A percentile compares a stretch with the other conserved stretches of the same genome.
Evolutionary conservation across 2,888 invertebrate species (phyloP).

Genomic region (Deilephila porcellus): DNA sequence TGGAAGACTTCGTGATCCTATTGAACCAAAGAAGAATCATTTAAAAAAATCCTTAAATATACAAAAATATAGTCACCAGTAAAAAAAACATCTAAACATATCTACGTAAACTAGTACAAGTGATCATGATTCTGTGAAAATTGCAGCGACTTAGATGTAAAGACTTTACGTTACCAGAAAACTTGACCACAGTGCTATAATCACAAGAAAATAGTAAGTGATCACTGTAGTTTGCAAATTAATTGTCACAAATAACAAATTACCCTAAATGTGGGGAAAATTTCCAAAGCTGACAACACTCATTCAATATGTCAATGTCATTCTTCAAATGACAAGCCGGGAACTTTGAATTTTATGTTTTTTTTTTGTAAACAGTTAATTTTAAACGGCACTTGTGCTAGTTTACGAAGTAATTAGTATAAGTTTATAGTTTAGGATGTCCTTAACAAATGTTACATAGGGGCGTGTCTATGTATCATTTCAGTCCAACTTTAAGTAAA

Average conservation of each 20-base stretch:
- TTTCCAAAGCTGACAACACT: no score
- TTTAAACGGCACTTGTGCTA: neutral
- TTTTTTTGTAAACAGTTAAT: neutral
- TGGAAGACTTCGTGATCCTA: no score
- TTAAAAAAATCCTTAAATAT: neutral
- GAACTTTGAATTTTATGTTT: neutral
- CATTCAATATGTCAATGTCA: no score
- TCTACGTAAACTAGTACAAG: neutral
- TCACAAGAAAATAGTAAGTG: no score
- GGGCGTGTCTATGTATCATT: neutral
- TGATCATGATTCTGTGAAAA: neutral
- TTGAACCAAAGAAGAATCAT: neutral
- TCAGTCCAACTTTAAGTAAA: no score
- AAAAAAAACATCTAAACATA: neutral
- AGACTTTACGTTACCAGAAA: no score
- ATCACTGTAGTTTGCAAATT: no score
- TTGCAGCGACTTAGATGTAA: neutral
- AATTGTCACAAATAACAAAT: no score
- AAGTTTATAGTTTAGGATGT: neutral
- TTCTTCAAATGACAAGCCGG: no score
- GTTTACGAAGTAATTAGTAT: neutral
- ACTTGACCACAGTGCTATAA: no score
- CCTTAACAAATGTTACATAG: neutral
- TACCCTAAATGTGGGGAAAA: no score
- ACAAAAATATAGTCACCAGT: constrained; percentile 2